Percentiles rank a stretch among this genome's conserved stretches.
These are phyloP conservation scores for Geotrypetes seraphini DNA, from an alignment of 2,797 vertebrate species.

Conservation along the genomic window DNA sequence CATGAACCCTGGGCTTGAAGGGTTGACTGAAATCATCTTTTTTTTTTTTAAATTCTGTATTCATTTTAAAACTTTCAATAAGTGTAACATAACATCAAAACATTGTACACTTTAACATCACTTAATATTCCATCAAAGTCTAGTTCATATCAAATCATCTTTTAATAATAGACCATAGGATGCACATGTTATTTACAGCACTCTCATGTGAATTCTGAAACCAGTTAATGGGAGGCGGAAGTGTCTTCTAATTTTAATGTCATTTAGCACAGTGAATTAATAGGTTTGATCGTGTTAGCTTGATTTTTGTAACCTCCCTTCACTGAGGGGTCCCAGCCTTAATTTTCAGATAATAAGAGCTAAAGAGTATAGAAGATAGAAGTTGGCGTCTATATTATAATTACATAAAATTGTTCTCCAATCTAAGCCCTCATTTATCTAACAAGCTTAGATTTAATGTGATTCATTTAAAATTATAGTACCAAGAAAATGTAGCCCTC, in stretches of 20 bases:
- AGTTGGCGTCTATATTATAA: not conserved
- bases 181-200: conserved; percentile 34
- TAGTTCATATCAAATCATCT: conserved; percentile 20
- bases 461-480: not conserved
- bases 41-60: too few species aligned
- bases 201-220: conserved; percentile 40
- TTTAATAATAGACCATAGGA: conserved; percentile 40
- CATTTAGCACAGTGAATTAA: conserved; percentile 35
- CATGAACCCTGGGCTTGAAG: too few species aligned
- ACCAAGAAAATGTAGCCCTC: not conserved
- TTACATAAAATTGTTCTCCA: not conserved
- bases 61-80: too few species aligned
- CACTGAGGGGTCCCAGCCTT: conserved; percentile 2
- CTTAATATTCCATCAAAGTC: too few species aligned
- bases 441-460: not conserved
- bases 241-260: conserved; percentile 36
- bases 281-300: conserved; percentile 23
- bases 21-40: too few species aligned
- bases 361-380: not conserved
- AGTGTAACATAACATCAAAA: too few species aligned
- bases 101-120: too few species aligned
- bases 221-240: conserved; percentile 32
- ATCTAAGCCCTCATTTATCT: conserved; percentile 8
- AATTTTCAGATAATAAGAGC: conserved; percentile 15
- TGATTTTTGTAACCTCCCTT: conserved; percentile 14